phyloP scores from a whole-genome alignment of 2,797 vertebrate species.

The Lepus oiostolus region DNA sequence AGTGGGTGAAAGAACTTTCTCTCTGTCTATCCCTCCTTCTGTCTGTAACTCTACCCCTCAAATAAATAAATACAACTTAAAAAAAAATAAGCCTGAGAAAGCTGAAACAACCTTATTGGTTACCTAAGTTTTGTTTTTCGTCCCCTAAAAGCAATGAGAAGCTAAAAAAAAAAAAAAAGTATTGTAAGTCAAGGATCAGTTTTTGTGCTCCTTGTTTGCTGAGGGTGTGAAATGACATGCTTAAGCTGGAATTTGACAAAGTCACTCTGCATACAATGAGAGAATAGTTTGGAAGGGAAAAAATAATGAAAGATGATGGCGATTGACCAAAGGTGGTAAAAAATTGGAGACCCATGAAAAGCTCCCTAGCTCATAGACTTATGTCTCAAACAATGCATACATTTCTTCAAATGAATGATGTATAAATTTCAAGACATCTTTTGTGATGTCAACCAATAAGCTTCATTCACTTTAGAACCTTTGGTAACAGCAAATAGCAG shows the following conservation, averaged over 20 bases:
- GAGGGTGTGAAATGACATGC: neutral
- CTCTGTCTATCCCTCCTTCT: too few relatives aligned
- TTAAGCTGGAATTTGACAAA: neutral
- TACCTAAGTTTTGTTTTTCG: neutral
- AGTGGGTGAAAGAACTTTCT: too few relatives aligned
- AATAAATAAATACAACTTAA: too few relatives aligned
- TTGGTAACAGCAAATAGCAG: slow-evolving; percentile 20
- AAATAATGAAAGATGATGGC: neutral
- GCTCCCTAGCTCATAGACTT: neutral
- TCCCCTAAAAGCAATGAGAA: neutral
- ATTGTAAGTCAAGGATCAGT: neutral
- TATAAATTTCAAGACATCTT: slow-evolving; percentile 62
- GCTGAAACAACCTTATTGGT: too few relatives aligned
- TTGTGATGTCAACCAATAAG: slow-evolving; percentile 45
- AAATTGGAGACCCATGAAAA: slow-evolving; percentile 10
- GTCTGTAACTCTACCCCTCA: too few relatives aligned
- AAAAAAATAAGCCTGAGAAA: too few relatives aligned
- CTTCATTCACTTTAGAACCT: neutral
- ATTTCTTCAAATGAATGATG: slow-evolving; percentile 61
- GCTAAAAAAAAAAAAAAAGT: neutral
- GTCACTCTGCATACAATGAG: neutral
- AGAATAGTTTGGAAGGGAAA: neutral
- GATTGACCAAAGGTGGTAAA: neutral
- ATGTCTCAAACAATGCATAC: neutral
- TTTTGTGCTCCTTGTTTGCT: slow-evolving; percentile 5